Conservation (phyloP, 2,113 vertebrate species). For the Eulemur macaco region DNA sequence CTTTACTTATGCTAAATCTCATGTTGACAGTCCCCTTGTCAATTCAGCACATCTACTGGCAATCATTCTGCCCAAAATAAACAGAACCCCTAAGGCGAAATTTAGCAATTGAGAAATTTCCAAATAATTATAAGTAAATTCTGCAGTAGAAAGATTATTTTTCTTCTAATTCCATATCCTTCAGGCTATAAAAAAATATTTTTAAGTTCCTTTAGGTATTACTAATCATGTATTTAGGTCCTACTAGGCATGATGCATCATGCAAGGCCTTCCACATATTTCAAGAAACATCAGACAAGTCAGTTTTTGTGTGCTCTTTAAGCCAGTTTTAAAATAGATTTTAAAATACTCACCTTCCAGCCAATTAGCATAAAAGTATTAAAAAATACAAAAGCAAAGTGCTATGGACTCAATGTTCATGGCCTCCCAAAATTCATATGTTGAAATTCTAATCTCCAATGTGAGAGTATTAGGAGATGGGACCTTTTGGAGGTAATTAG, state of each 20-base stretch:
- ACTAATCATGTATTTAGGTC: background rate
- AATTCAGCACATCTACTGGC: background rate
- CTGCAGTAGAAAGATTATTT: background rate
- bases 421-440: background rate
- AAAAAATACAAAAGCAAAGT: background rate
- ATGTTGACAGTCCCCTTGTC: background rate
- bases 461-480: no score
- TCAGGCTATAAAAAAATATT: slow-evolving; percentile 15
- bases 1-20: background rate
- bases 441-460: background rate
- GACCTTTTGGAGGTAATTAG: background rate
- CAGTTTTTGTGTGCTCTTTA: background rate
- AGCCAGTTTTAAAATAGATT: background rate
- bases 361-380: background rate
- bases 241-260: background rate
- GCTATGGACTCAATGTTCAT: background rate
- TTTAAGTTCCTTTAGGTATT: background rate
- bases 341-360: background rate
- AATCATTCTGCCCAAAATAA: slow-evolving; percentile 18
- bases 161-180: background rate
- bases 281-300: background rate
- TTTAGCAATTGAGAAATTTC: background rate
- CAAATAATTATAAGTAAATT: background rate
- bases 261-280: background rate
- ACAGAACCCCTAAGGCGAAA: background rate